These are phyloP conservation scores for Tupiocoris notatus DNA, from an alignment of 2,888 invertebrate species.

Conservation along the genomic window DNA sequence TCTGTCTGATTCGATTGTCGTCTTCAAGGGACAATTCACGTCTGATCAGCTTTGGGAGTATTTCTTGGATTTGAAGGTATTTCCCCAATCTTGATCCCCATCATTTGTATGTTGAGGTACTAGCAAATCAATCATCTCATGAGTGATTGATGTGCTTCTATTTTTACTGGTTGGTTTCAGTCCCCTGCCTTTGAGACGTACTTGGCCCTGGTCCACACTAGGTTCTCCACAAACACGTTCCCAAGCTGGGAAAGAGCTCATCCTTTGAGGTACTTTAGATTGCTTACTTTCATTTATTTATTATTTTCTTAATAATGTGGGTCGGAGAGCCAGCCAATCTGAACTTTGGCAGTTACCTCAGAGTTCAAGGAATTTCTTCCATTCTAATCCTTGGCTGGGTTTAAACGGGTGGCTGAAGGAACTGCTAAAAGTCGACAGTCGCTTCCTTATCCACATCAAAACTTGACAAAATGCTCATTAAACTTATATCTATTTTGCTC, in stretches of 20 bases:
- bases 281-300: not conserved
- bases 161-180: slow-evolving; percentile 62
- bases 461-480: not conserved
- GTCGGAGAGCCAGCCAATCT: too few relatives aligned
- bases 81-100: not conserved
- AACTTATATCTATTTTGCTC: not conserved
- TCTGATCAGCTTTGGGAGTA: slow-evolving; percentile 89
- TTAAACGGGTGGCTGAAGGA: too few relatives aligned
- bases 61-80: slow-evolving; percentile 62
- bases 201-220: slow-evolving; percentile 92
- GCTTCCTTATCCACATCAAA: too few relatives aligned
- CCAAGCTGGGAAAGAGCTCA: slow-evolving; percentile 99
- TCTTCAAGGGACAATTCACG: slow-evolving; percentile 97
- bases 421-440: too few relatives aligned
- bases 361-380: too few relatives aligned
- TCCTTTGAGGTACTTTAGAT: slow-evolving; percentile 83
- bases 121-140: not conserved
- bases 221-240: slow-evolving; percentile 99
- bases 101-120: too few relatives aligned
- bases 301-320: too few relatives aligned
- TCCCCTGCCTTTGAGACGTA: slow-evolving; percentile 87
- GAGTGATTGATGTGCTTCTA: too few relatives aligned
- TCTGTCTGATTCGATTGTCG: slow-evolving; percentile 81
- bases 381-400: too few relatives aligned
- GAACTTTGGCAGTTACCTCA: too few relatives aligned